A percentile compares a stretch with the other conserved stretches of the same genome.
phyloP scores from a whole-genome alignment of 2,888 invertebrate species.

The Cyclophora albipunctata region DNA sequence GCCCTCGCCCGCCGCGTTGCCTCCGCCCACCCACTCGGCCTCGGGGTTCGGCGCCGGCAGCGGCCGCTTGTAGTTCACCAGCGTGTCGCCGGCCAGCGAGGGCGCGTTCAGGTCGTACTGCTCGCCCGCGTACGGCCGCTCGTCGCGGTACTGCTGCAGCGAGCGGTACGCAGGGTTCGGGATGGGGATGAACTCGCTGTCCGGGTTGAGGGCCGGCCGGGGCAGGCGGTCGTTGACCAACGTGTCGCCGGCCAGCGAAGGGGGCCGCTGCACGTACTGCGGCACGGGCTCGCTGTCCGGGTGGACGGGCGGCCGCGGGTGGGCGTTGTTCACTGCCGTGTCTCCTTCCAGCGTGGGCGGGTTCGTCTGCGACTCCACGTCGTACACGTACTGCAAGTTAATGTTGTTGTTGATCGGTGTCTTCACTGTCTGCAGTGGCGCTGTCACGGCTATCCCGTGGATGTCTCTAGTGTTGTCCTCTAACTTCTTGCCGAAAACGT shows the following conservation, averaged over 20 bases:
- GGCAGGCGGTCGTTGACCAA: conserved; percentile 83
- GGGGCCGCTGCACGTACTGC: conserved; percentile 49
- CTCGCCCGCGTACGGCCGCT: conserved; percentile 53
- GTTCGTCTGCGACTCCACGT: conserved; percentile 51
- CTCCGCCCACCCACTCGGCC: conserved; percentile 73
- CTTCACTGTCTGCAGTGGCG: conserved; percentile 59
- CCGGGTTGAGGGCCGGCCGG: conserved; percentile 80
- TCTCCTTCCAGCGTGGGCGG: conserved; percentile 78
- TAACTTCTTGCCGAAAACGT: conserved; percentile 82
- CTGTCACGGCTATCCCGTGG: conserved; percentile 63
- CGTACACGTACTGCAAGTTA: conserved; percentile 72
- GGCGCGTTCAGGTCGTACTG: conserved; percentile 61
- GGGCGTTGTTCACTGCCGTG: conserved; percentile 81
- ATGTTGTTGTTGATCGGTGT: conserved; percentile 71
- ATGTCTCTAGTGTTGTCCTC: conserved; percentile 66
- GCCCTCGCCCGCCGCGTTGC: conserved; percentile 59
- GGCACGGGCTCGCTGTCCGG: conserved; percentile 78
- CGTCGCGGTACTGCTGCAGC: conserved; percentile 46
- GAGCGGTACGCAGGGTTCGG: conserved; percentile 59
- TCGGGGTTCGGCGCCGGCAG: conserved; percentile 73
- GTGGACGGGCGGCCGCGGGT: conserved; percentile 79
- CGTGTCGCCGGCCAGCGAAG: conserved; percentile 78
- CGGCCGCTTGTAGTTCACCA: conserved; percentile 76
- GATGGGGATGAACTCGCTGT: conserved; percentile 78
- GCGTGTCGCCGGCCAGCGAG: conserved; percentile 63